Base-by-base conservation (phyloP, 2,797 vertebrate species). In the Spatula versicolor region DNA sequence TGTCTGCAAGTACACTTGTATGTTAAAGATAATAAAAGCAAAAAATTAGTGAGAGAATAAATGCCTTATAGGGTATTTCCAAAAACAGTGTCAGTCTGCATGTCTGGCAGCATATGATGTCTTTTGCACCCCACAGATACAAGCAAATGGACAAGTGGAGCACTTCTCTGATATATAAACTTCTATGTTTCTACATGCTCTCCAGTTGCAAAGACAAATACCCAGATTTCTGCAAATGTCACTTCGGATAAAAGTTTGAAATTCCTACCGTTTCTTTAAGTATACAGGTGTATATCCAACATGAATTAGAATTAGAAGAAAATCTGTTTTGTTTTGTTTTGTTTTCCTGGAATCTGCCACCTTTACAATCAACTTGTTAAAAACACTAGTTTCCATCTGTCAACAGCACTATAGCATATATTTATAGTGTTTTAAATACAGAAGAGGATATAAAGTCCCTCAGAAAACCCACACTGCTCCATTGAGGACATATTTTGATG, bases 281-380 rank as follows among this genome's bases (percentile, higher is more conserved):
- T 86, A 83, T n/a, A 17, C 8, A 62, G 22, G 14, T 85, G n/a
- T 43, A 75, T 50, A 85, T 52, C 43, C 66, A 91, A 66, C 23
- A 66, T 22, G 30, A 81, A 88, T 59, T 26, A 81, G 46, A 84
- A 74, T 2, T 82, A 48, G 67, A 86, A 88, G 56, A 86, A 95
- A 93, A 93, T 71, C 39, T 71, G 33, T n/a, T 88, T 81, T 92
- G 81, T 43, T 88, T 84, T 73, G 58, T 73, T 88, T 86, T 74
- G 59, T 73, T 79, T 91, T 64, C 63, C 60, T 94, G 41, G 56
- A 90, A 95, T 88, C 68, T 90, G 37, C 21, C 81, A 80, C 83
- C 81, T 92, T 87, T 86, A 88, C 89, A 92, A 78, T n/a, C 35
- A 60, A 59, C 54, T 77, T 71, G 39, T 79, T 90, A 77, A 83